Percentiles rank a stretch among this genome's conserved stretches.
These are phyloP conservation scores for Hippopotamyrus pictus DNA, from an alignment of 2,797 vertebrate genomes.

Conservation along the genomic window DNA sequence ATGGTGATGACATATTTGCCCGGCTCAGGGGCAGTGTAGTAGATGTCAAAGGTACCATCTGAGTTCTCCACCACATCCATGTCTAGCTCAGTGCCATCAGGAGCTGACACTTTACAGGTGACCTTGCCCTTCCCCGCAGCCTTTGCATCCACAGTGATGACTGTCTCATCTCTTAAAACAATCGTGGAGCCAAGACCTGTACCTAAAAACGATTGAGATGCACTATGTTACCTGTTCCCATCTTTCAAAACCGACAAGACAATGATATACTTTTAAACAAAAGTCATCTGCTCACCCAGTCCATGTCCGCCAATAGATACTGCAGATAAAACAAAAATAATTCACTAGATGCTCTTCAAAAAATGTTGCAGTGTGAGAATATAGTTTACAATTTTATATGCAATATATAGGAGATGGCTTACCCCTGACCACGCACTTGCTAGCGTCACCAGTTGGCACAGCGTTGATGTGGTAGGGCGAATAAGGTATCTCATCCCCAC, in stretches of 20 bases:
- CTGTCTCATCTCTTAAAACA: slow-evolving; percentile 85
- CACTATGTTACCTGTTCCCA: not conserved
- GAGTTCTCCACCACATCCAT: slow-evolving; percentile 93
- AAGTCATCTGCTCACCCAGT: slow-evolving; percentile 62
- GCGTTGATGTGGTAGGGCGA: slow-evolving; percentile 84
- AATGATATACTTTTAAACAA: not conserved
- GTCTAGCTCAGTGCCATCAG: slow-evolving; percentile 86
- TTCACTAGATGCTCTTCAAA: slow-evolving; percentile 15
- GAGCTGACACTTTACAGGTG: slow-evolving; percentile 88
- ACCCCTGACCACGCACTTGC: slow-evolving; percentile 87
- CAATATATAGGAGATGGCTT: slow-evolving; percentile 10
- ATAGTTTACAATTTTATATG: not conserved
- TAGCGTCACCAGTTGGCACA: slow-evolving; percentile 81
- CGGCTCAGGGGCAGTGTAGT: slow-evolving; percentile 89
- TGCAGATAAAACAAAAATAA: slow-evolving; percentile 42
- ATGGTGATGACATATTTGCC: slow-evolving; percentile 95
- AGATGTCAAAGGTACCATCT: slow-evolving; percentile 94
- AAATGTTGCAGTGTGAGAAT: not conserved
- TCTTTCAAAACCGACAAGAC: not conserved
- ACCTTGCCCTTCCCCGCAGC: slow-evolving; percentile 94
- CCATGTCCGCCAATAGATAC: slow-evolving; percentile 92
- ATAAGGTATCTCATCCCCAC: slow-evolving; percentile 82
- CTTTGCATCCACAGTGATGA: slow-evolving; percentile 94
- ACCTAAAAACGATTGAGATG: slow-evolving; percentile 39
- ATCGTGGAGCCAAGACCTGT: slow-evolving; percentile 81